phyloP scores from a whole-genome alignment of 2,888 invertebrate species.

The Aricia artaxerxes region DNA sequence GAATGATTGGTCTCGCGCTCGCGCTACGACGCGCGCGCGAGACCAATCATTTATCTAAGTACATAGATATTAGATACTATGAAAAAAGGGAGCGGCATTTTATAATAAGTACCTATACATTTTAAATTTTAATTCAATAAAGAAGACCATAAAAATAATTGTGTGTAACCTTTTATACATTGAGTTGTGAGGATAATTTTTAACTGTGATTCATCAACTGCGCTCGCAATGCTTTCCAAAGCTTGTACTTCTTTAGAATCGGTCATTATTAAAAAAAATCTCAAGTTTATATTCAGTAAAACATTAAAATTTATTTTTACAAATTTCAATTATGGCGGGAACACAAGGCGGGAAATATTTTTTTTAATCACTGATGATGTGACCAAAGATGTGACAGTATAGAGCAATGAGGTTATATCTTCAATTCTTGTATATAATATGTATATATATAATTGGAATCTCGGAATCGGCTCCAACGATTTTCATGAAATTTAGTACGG shows the following conservation, averaged over 20 bases:
- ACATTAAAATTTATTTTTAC: background rate
- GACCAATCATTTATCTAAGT: too few relatives aligned
- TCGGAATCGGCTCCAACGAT: too few relatives aligned
- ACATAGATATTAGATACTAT: background rate
- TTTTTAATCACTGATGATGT: constrained; percentile 14
- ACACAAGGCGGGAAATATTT: background rate
- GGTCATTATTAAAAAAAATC: constrained; percentile 49
- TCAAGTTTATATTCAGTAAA: background rate
- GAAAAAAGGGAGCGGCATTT: too few relatives aligned
- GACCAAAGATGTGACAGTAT: too few relatives aligned
- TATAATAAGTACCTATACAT: too few relatives aligned
- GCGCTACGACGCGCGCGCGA: too few relatives aligned
- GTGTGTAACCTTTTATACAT: constrained; percentile 62
- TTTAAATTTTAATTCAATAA: too few relatives aligned
- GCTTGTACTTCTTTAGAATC: constrained; percentile 55
- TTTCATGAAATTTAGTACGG: too few relatives aligned
- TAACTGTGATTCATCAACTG: constrained; percentile 60
- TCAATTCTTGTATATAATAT: too few relatives aligned
- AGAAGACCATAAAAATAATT: background rate
- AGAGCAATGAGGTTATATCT: too few relatives aligned
- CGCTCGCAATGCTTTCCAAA: constrained; percentile 56
- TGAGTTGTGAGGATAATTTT: constrained; percentile 58
- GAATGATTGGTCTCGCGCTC: too few relatives aligned
- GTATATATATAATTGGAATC: too few relatives aligned
- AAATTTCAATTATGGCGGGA: constrained; percentile 3